Base-by-base conservation (phyloP, 2,113 vertebrate genomes). In the Gopherus flavomarginatus region DNA sequence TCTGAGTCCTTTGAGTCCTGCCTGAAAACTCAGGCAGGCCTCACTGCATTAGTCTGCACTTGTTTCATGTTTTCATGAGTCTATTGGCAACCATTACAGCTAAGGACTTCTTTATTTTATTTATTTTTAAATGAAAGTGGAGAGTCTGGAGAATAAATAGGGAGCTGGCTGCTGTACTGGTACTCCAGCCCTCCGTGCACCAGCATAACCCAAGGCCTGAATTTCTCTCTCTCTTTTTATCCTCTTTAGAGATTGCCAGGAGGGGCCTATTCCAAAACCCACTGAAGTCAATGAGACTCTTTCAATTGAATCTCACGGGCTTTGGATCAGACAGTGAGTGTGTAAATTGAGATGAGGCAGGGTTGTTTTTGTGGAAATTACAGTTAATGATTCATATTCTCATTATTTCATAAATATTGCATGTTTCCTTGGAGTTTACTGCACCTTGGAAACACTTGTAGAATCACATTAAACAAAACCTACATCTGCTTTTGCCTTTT, bases 341-440 rank as follows among this genome's bases (percentile, higher is more conserved):
- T 93, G 90, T 59, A 42, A 83, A 95, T 69, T 47, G 85, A 85
- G 91, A 38, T 90, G 90, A 90, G 93, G 83, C 6, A 69, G 57
- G 24, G 27, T 29, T 38, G 7, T n/a, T 38, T 19, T 69, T n/a
- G 19, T 17, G 65, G 19, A 65, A 96, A 75, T 3, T 57, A 86
- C 53, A 88, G 62, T 88, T 75, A 62, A 1, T 94, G 86, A 90
- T 77, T 97, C 86, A 79, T 1, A 16, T 57, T 47, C 10, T n/a
- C 65, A 6, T 54, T 87, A 91, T n/a, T 50, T 95, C 86, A 35
- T 62, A 62, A 69, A 82, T 38, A 0, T 50, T 44, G 52, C 42
- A 21, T 35, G 49, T 82, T 65, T 88, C 82, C 85, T 75, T 54
- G 27, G 75, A 83, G 14, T n/a, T 72, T 10, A 38, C 65, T 72